These are phyloP conservation scores for Drosophila parthenogenetica DNA, from an alignment of 2,888 invertebrate genomes.

Conservation along the genomic window DNA sequence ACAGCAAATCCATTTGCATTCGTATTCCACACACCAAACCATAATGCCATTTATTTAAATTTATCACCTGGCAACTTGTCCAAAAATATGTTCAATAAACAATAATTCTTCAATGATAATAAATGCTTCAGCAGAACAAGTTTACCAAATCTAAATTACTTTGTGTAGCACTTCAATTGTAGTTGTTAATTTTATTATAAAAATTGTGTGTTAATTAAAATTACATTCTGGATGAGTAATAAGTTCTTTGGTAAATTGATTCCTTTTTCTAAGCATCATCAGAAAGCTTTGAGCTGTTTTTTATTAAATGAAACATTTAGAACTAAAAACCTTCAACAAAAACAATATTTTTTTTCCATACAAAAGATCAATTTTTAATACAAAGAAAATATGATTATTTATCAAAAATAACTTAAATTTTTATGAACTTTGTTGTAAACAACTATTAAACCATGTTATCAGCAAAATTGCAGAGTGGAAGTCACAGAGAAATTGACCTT, in stretches of 20 bases:
- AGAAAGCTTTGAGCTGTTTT: too few species aligned
- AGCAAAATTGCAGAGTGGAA: slow-evolving; percentile 35
- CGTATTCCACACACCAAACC: neutral
- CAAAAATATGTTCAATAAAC: neutral
- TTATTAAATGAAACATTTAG: too few species aligned
- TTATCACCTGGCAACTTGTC: slow-evolving; percentile 10
- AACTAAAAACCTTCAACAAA: too few species aligned
- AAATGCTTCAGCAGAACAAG: neutral
- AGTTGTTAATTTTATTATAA: neutral
- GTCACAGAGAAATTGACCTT: slow-evolving; percentile 24
- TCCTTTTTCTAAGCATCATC: too few species aligned
- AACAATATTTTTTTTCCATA: slow-evolving; percentile 25
- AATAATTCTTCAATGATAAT: neutral
- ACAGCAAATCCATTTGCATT: slow-evolving; percentile 27
- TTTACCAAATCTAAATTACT: neutral
- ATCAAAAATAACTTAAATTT: slow-evolving; percentile 43
- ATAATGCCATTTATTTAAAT: slow-evolving; percentile 16
- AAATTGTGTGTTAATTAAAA: neutral
- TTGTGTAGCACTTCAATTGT: neutral
- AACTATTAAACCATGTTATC: slow-evolving; percentile 60
- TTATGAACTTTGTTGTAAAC: slow-evolving; percentile 23
- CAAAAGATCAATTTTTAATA: too few species aligned
- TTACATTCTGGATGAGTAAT: too few species aligned
- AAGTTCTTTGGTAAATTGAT: too few species aligned
- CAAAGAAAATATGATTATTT: slow-evolving; percentile 45